A percentile compares a stretch with the other conserved stretches of the same genome.
phyloP scores from a whole-genome alignment of 2,888 invertebrate genomes.

The Pyrrhosoma nymphula region DNA sequence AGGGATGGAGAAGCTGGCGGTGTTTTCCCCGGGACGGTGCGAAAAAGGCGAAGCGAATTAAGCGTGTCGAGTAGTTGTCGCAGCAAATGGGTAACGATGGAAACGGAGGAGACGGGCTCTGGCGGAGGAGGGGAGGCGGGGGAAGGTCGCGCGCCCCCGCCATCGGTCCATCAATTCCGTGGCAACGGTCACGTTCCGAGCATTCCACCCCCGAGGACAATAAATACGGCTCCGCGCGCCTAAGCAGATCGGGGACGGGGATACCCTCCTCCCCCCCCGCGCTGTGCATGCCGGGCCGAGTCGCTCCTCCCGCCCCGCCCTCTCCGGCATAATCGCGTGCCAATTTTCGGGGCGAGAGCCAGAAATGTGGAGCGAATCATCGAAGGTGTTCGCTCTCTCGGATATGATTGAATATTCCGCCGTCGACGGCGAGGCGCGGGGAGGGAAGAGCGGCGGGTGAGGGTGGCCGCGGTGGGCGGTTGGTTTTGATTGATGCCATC shows the following conservation, averaged over 20 bases:
- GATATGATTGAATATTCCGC: conserved; percentile 28
- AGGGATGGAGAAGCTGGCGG: not conserved
- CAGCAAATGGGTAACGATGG: not conserved
- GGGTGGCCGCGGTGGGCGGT: not conserved
- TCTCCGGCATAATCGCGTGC: not conserved
- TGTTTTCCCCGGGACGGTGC: not conserved
- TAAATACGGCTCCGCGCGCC: not conserved
- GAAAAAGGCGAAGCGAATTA: conserved; percentile 31
- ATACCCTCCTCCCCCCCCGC: not conserved
- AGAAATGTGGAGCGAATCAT: not conserved
- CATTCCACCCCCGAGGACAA: not conserved
- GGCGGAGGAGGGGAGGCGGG: not conserved
- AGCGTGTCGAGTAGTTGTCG: conserved; percentile 31
- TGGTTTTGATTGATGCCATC: not conserved
- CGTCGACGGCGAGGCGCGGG: not conserved
- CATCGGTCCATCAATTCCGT: not conserved
- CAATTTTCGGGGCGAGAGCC: not conserved
- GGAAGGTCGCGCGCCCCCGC: not conserved
- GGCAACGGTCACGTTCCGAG: not conserved
- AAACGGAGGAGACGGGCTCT: not conserved
- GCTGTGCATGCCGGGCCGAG: not conserved
- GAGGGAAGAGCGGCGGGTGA: not conserved
- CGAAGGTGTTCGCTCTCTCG: not conserved
- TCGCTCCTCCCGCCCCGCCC: not conserved
- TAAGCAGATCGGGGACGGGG: not conserved